A percentile compares a stretch with the other conserved stretches of the same genome.
Conservation (phyloP, 2,113 vertebrate genomes). For the Setophaga petechia region DNA sequence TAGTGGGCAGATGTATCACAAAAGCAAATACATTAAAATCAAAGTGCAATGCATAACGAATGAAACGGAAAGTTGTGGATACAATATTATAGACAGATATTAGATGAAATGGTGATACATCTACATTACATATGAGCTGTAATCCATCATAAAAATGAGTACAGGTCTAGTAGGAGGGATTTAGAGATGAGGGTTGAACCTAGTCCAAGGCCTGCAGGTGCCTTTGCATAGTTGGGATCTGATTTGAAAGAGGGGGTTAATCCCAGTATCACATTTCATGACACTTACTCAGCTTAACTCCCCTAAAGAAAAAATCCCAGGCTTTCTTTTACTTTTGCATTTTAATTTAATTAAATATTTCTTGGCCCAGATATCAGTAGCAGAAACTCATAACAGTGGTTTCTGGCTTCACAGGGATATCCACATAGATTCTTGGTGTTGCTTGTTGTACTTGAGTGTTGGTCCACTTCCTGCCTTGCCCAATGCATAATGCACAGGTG, state of each 20-base stretch:
- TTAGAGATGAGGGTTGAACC: not conserved
- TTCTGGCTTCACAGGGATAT: not conserved
- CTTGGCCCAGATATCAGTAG: not conserved
- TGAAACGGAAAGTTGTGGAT: not conserved
- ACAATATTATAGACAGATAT: not conserved
- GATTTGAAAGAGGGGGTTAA: not conserved
- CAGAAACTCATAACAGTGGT: not conserved
- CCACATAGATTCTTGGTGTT: not conserved
- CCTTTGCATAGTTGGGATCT: not conserved
- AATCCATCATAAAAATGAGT: not conserved
- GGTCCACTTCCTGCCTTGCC: not conserved
- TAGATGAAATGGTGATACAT: not conserved
- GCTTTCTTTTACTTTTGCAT: not conserved
- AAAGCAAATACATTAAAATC: conserved; percentile 8
- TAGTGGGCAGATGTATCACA: not conserved
- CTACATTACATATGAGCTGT: not conserved
- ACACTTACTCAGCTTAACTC: not conserved
- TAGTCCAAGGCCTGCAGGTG: not conserved
- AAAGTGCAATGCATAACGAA: not conserved
- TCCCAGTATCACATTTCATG: not conserved
- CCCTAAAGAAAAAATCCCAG: not conserved
- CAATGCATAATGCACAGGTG: not conserved
- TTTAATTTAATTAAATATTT: not conserved
- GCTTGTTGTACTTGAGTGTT: not conserved
- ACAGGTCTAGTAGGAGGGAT: not conserved